Evolutionary conservation across 2,113 vertebrate species (phyloP), one percentile per base, ranked within the genome.

Genomic region (Proterorhinus semilunaris): DNA sequence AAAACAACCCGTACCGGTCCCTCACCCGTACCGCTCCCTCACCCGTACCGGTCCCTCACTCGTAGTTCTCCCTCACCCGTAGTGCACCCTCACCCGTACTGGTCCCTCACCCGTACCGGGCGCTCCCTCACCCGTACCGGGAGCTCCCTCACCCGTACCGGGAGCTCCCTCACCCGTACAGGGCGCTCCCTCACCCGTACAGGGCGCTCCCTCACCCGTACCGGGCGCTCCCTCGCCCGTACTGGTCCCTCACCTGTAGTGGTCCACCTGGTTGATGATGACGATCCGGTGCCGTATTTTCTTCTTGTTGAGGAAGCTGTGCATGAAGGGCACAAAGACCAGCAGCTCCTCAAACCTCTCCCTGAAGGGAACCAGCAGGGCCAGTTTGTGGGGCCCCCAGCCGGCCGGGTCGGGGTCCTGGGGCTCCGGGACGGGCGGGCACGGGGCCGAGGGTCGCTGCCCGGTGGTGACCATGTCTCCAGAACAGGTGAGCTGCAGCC

Each of bases 291-390:
- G 98, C 5, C 87, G 91, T 72, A 99, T 95, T 88, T 94, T 96
- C 86, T 98, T 97, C 86, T 90, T 91, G 89, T 91, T 95, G 67
- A 99, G 92, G 78, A 95, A 99, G 1, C 68, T 76, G 67, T 98
- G 96, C 95, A 99, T 95, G 85, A 96, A 95, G 8, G 98, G 97
- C 42, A 98, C 96, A 0, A 99, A 99, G 10, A 93, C 89, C 76
- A 99, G 86, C 47, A 99, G 93, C 91, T 99, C 97, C 78, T 99
- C 97, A 21, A 99, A 99, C 67, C 98, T 95, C 47, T 99, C 98
- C 0, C 97, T 92, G 87, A 99, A 99, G 1, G 98, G 97, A 46
- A 99, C 87, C 67, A 99, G 85, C 53, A 99, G 83, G 0, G 96
- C 95, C 87, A 99, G 88, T 66, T 95, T 95, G 81, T 99, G 98